phyloP scores from a whole-genome alignment of 1,140 invertebrate genomes.

The Pseudomyrmex dendroicus region DNA sequence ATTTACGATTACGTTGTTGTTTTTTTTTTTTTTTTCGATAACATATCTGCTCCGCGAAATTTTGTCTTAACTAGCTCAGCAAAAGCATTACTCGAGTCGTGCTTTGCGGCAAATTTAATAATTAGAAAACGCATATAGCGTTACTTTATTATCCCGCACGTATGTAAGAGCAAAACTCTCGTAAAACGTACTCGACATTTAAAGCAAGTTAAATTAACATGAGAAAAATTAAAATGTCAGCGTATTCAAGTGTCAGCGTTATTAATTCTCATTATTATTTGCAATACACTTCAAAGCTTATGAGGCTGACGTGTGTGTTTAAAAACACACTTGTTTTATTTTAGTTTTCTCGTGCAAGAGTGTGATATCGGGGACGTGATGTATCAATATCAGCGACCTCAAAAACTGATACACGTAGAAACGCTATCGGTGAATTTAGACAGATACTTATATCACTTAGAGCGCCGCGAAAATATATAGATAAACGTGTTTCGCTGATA shows the following conservation, averaged over 20 bases:
- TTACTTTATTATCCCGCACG: neutral
- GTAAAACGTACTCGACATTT: neutral
- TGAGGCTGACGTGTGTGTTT: neutral
- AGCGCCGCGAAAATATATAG: too few relatives aligned
- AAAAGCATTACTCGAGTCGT: neutral
- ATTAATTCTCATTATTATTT: constrained; percentile 1
- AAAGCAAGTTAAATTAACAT: neutral
- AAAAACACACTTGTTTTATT: too few relatives aligned
- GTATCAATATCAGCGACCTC: neutral
- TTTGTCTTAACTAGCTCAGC: neutral
- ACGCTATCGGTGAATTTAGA: too few relatives aligned
- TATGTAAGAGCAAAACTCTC: neutral
- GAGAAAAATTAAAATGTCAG: constrained; percentile 9
- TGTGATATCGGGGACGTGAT: too few relatives aligned
- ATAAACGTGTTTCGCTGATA: too few relatives aligned
- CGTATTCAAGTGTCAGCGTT: neutral
- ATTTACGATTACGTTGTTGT: too few relatives aligned
- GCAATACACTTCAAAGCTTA: neutral
- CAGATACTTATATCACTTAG: too few relatives aligned
- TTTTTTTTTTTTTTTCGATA: neutral
- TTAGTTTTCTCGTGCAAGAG: too few relatives aligned
- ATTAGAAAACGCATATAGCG: neutral
- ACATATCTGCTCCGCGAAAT: constrained; percentile 4
- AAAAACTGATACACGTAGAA: too few relatives aligned
- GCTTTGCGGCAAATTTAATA: constrained; percentile 14